Conservation (phyloP, 2,113 vertebrate species). For the Gymnocephalus cernua region DNA sequence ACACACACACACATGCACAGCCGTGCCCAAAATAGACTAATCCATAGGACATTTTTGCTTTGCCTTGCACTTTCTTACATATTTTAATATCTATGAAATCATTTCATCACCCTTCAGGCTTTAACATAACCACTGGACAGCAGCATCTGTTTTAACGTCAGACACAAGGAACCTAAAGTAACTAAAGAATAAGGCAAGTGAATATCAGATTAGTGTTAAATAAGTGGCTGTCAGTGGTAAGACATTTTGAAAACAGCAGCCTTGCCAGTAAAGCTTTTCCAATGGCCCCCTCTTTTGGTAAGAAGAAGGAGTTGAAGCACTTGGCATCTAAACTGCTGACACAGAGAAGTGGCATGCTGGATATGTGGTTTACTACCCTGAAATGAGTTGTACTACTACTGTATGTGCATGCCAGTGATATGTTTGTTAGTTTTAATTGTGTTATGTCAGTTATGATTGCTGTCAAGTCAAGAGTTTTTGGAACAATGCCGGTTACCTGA, state of each 20-base stretch:
- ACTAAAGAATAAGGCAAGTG: neutral
- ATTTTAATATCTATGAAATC: neutral
- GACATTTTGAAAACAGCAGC: neutral
- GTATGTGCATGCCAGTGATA: neutral
- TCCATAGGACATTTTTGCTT: slow-evolving; percentile 11
- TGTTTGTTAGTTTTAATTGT: neutral
- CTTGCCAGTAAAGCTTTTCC: slow-evolving; percentile 40
- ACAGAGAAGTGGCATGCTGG: neutral
- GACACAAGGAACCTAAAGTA: neutral
- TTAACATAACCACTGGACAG: neutral
- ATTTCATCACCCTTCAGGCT: neutral
- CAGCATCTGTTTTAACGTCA: neutral
- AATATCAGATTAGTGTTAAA: neutral
- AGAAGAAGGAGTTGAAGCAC: slow-evolving; percentile 22
- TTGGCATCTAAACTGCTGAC: slow-evolving; percentile 20
- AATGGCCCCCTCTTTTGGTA: slow-evolving; percentile 80
- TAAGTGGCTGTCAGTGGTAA: neutral
- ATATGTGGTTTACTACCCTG: neutral
- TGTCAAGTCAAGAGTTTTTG: neutral
- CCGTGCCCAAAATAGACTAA: slow-evolving; percentile 8
- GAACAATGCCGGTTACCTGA: slow-evolving; percentile 75
- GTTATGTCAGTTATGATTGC: neutral
- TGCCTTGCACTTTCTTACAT: neutral
- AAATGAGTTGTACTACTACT: neutral
- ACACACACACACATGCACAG: slow-evolving; percentile 15